Percentiles rank a stretch among this genome's conserved stretches.
Evolutionary conservation across 2,113 vertebrate genomes (phyloP).

Genomic region (Paradisaea rubra): DNA sequence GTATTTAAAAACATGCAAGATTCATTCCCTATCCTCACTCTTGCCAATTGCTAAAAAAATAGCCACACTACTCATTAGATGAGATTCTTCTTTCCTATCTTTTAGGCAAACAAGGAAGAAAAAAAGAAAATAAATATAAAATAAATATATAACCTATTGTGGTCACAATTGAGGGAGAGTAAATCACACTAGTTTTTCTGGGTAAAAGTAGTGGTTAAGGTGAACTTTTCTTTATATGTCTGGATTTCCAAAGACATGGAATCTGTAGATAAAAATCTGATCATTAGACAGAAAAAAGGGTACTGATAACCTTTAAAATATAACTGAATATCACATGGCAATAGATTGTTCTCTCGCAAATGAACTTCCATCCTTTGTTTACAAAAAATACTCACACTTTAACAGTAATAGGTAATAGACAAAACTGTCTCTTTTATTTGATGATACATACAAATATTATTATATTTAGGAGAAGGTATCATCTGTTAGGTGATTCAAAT

Average conservation of each 20-base stretch:
- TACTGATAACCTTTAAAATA: background rate
- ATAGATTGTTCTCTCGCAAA: background rate
- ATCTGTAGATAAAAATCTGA: background rate
- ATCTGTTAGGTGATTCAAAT: background rate
- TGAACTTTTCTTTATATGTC: background rate
- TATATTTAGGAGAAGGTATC: background rate
- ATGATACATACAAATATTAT: background rate
- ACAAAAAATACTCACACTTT: background rate
- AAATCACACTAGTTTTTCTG: background rate
- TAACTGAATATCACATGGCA: background rate
- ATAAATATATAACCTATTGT: background rate
- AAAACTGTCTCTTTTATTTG: background rate
- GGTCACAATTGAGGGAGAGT: background rate
- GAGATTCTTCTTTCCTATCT: background rate
- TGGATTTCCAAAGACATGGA: background rate
- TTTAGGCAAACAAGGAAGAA: background rate
- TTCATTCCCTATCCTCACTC: background rate
- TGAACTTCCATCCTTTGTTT: background rate
- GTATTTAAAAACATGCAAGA: background rate
- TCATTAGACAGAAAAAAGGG: background rate
- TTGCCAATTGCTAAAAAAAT: background rate
- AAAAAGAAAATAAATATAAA: background rate
- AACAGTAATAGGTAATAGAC: background rate
- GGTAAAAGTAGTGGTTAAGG: background rate
- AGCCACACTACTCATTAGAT: accelerated